Conservation (phyloP, 2,888 invertebrate species). For the Prionchulus punctatus region DNA sequence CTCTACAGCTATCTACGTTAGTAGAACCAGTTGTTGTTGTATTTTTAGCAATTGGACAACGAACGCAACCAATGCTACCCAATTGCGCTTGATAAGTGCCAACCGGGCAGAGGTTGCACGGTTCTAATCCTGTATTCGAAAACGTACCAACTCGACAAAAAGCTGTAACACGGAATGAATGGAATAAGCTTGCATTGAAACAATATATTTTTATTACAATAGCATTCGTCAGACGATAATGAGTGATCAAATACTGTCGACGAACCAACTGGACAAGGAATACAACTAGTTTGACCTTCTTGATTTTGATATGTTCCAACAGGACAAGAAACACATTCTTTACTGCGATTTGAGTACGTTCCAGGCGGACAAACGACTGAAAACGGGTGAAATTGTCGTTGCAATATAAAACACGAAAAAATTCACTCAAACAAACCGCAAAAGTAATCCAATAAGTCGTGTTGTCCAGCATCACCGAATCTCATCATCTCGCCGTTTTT, state of each 20-base stretch:
- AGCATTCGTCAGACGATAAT: neutral
- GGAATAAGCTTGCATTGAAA: too few species aligned
- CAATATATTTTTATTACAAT: too few species aligned
- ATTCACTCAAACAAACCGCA: too few species aligned
- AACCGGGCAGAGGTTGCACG: neutral
- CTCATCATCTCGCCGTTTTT: too few species aligned
- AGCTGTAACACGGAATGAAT: neutral
- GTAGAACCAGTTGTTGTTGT: neutral
- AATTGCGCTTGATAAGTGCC: neutral
- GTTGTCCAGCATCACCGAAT: too few species aligned
- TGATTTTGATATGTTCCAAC: neutral
- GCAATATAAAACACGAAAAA: too few species aligned
- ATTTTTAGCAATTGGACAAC: neutral
- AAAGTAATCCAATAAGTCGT: too few species aligned
- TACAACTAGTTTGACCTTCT: neutral
- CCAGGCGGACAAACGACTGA: conserved; percentile 1
- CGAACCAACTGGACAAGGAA: neutral
- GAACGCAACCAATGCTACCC: neutral
- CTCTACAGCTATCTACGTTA: neutral
- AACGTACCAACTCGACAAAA: neutral
- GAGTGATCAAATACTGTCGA: neutral
- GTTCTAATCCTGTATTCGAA: conserved; percentile 4
- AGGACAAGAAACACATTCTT: neutral
- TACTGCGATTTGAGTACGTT: neutral
- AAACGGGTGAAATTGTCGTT: too few species aligned